Evolutionary conservation across 2,113 vertebrate genomes (phyloP).

Genomic region (Tursiops truncatus): DNA sequence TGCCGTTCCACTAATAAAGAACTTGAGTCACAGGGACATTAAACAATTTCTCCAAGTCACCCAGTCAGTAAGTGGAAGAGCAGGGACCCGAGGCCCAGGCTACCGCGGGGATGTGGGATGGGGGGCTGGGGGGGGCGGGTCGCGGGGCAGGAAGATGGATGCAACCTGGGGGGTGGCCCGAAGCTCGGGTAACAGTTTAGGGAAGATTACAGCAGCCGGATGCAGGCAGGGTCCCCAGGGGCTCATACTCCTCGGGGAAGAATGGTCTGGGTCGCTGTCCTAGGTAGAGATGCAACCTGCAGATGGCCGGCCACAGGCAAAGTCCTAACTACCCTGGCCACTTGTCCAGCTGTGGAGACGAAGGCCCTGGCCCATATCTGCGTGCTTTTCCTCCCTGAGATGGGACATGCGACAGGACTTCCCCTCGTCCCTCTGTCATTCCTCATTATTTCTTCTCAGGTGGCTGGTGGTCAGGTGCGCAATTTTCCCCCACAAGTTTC

Average conservation of each 20-base stretch:
- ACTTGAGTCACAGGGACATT: background rate
- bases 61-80: background rate
- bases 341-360: too few relatives aligned
- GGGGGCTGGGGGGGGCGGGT: too few relatives aligned
- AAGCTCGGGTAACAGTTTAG: background rate
- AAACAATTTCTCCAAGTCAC: background rate
- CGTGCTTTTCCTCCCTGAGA: background rate
- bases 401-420: fast-evolving
- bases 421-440: background rate
- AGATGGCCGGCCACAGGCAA: background rate
- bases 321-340: background rate
- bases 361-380: too few relatives aligned
- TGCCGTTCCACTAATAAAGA: background rate
- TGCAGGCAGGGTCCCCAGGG: background rate
- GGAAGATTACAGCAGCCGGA: background rate
- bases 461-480: background rate
- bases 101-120: background rate
- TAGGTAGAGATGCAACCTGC: background rate
- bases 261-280: background rate
- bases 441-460: background rate
- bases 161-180: background rate
- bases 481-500: fast-evolving
- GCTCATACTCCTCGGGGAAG: background rate
- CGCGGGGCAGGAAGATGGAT: background rate
- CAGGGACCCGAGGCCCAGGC: background rate